Evolutionary conservation across 2,797 vertebrate species (phyloP), one percentile per base, ranked within the genome.

Genomic region (Brachymystax lenok): DNA sequence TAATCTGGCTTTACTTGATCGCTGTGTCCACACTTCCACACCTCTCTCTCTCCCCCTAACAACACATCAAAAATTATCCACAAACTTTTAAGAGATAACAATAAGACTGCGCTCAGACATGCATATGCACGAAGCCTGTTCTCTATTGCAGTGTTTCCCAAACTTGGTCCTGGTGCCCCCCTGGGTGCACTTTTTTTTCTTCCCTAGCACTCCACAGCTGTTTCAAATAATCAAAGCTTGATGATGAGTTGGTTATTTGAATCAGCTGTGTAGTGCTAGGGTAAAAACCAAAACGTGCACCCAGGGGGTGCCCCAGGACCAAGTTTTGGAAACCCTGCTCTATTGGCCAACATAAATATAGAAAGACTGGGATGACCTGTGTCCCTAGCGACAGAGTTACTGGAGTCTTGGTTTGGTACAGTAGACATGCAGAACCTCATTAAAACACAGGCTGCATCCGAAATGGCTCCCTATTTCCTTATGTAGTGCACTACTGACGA

Each of bases 271-370:
- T 46, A 46, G 40, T 46, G 40, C 40, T 46, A 0, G 8, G 0
- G 40, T 8, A 46, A 46, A 46, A 35, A 35, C 33, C 33, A 35
- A 35, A 35, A 35, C 33, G 5, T 35, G 33, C 33, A 35, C 33
- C 33, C 33, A 35, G 33, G 33, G 33, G 33, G 33, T 5, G 33
- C 33, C 33, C 33, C 33, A 35, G 40, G 40, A 46, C 40, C 40
- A 10, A 46, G 40, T 46, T 46, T 46, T 46, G 40, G 40, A 46
- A 46, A 46, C 40, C 2, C 40, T 46, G 10, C 3, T 46, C 40
- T 46, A 19, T 69, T 52, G 1, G 72, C 86, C 83, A 90, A 80
- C 6, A 28, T 80, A 90, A 92, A 91, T 83, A 88, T 69, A 76
- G 27, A 28, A 19, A 28, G 51, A 73, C 77, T 63, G 73, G 74